phyloP scores from a whole-genome alignment of 2,888 invertebrate species.

The Melangyna quadrimaculata region DNA sequence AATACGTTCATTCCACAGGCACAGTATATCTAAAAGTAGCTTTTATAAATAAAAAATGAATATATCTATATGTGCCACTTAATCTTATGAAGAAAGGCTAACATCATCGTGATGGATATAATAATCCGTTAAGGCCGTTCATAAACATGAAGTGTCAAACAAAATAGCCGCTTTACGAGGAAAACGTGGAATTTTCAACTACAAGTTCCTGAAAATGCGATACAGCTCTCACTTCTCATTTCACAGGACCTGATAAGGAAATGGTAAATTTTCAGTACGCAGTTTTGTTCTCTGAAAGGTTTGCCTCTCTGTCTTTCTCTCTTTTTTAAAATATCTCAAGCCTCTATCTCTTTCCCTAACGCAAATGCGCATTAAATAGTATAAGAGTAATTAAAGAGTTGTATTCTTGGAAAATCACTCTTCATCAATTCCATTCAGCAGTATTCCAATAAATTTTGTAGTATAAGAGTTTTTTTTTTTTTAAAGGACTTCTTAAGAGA shows the following conservation, averaged over 20 bases:
- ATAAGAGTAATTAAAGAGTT: constrained; percentile 23
- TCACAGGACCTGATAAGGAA: constrained; percentile 1
- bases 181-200: constrained; percentile 50
- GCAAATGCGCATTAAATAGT: constrained; percentile 17
- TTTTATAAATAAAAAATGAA: background rate
- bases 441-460: constrained; percentile 19
- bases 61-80: constrained; percentile 1
- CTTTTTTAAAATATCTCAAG: background rate
- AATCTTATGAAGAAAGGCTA: background rate
- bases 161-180: constrained; percentile 41
- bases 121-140: constrained; percentile 20
- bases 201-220: background rate
- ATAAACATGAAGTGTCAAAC: constrained; percentile 45
- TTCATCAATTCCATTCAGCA: constrained; percentile 58
- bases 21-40: no score
- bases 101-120: background rate
- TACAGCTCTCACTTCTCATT: no score
- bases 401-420: constrained; percentile 24
- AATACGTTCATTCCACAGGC: no score
- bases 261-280: background rate
- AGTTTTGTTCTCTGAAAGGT: background rate
- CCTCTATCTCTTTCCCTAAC: no score
- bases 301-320: background rate
- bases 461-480: background rate
- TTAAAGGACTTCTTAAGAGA: background rate